Conservation (phyloP, 2,888 invertebrate species). For the Rhyacophila evoluta region DNA sequence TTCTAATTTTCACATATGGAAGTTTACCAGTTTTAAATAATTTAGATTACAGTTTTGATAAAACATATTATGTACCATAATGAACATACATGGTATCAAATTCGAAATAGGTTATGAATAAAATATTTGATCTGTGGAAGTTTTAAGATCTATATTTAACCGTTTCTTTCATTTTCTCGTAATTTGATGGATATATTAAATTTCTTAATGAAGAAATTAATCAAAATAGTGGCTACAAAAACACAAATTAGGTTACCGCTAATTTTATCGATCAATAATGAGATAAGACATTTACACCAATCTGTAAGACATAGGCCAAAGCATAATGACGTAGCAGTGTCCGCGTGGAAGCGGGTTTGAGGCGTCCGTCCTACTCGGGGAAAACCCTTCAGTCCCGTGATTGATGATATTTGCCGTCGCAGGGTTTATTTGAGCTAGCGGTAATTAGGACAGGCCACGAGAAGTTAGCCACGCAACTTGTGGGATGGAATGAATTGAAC, state of each 20-base stretch:
- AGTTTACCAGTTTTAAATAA: too few species aligned
- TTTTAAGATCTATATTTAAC: not conserved
- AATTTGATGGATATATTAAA: too few species aligned
- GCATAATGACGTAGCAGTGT: conserved; percentile 7
- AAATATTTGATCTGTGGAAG: not conserved
- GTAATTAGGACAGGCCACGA: not conserved
- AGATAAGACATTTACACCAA: not conserved
- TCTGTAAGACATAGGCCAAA: not conserved
- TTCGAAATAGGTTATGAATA: not conserved
- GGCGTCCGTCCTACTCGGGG: not conserved
- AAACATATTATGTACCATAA: not conserved
- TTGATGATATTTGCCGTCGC: conserved; percentile 12
- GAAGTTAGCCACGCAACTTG: conserved; percentile 1
- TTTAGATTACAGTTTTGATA: too few species aligned
- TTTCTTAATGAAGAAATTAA: not conserved
- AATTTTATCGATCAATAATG: not conserved
- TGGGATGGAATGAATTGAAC: not conserved
- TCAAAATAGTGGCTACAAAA: not conserved
- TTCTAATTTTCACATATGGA: too few species aligned
- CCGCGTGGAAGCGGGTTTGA: not conserved
- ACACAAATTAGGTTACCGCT: not conserved
- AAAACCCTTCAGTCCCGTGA: conserved; percentile 16
- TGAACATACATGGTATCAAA: not conserved
- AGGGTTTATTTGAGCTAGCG: conserved; percentile 3
- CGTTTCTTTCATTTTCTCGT: too few species aligned